Base-by-base conservation (phyloP, 2,888 invertebrate genomes). In the Seladonia tumulorum region DNA sequence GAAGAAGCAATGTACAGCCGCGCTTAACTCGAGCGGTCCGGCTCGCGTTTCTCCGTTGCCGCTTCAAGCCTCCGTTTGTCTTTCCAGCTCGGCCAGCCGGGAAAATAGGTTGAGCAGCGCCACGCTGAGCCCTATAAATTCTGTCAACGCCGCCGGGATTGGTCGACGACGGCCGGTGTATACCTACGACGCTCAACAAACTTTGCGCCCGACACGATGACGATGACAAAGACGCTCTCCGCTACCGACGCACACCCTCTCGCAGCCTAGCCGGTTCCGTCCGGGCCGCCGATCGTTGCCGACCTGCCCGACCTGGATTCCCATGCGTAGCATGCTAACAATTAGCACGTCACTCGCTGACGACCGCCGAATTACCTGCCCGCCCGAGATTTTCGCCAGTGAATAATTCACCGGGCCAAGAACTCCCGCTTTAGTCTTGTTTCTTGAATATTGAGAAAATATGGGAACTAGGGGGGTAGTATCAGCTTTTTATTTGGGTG, bases 21-120 rank as follows among this genome's bases (percentile, higher is more conserved):
- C 89, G 90, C 91, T 93, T 89, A 88, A 90, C 90, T 92, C 88
- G 89, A 91, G 91, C 90, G 88, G 88, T 90, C 88, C 85, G 85
- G 80, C 80, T 82, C 25, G 83, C 85, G 76, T 85, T 81, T 42
- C 70, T 70, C 42, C 42, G 42, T 39, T 12, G 7, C 49, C 66
- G 10, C 42, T 75, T n/a, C 45, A 66, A 57, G 42, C 47, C 72
- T 76, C 68, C 77, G 72, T 60, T 68, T 77, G 63, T 82, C 78
- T 72, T 63, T 74, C 76, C 73, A 57, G 72, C 79, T 45, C 68
- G 77, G 47, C 66, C 75, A 47, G 42, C 47, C 18, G 12, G 45
- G 82, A 85, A 92, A 91, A 85, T 91, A 85, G 92, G 91, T 92
- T 91, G 90, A 92, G 91, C 87, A 75, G 75, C 73, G 79, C 85